Percentiles rank a stretch among this genome's conserved stretches.
phyloP scores from a whole-genome alignment of 2,888 invertebrate genomes.

The Agapetus fuscipes region DNA sequence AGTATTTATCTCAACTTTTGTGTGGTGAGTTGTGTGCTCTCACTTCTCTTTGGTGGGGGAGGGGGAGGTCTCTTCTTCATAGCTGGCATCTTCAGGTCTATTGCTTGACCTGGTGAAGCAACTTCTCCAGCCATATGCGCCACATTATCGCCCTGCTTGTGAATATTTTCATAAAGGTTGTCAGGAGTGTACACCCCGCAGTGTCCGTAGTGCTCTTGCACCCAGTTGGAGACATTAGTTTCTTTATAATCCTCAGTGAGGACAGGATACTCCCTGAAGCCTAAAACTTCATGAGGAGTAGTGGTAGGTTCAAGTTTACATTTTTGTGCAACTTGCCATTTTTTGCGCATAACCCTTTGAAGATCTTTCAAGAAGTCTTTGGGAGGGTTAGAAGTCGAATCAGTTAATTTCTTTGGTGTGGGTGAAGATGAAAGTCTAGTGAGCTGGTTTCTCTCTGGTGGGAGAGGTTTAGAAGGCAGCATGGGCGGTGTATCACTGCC shows the following conservation, averaged over 20 bases:
- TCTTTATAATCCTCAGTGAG: conserved; percentile 63
- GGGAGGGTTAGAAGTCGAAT: conserved; percentile 64
- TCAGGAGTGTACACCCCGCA: conserved; percentile 31
- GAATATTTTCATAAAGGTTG: conserved; percentile 61
- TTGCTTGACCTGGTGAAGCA: conserved; percentile 21
- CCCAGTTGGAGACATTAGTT: conserved; percentile 83
- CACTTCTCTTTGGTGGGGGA: conserved; percentile 82
- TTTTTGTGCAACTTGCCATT: conserved; percentile 90
- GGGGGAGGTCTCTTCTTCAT: conserved; percentile 72
- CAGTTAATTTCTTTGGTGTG: conserved; percentile 68
- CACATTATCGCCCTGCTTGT: conserved; percentile 32
- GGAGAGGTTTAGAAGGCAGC: conserved; percentile 55
- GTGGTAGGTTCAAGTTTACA: conserved; percentile 81
- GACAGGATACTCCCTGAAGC: conserved; percentile 73
- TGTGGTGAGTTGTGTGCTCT: conserved; percentile 69
- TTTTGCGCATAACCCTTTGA: conserved; percentile 86
- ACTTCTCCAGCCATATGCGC: conserved; percentile 36
- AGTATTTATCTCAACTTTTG: conserved; percentile 18
- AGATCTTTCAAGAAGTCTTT: conserved; percentile 79
- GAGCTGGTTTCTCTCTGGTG: conserved; percentile 67
- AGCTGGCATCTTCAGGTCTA: conserved; percentile 25
- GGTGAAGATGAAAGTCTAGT: conserved; percentile 63
- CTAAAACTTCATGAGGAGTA: conserved; percentile 83
- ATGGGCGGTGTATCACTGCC: conserved; percentile 45
- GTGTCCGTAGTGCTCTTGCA: conserved; percentile 76